Percentiles rank a stretch among this genome's conserved stretches.
phyloP scores from a whole-genome alignment of 1,140 invertebrate genomes.

The Scylla paramamosain region DNA sequence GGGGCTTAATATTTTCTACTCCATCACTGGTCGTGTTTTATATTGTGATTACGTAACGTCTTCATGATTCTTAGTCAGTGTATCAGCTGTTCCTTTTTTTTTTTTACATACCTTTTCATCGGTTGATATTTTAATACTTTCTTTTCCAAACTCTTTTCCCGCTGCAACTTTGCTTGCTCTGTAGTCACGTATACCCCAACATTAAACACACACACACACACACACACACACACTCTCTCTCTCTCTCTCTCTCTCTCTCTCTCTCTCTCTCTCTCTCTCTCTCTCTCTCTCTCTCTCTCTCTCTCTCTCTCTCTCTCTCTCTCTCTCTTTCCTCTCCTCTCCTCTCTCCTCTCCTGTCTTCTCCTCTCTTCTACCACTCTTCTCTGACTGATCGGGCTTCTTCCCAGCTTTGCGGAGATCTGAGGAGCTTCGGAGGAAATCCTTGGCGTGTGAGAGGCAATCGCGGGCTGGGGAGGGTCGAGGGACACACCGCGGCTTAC shows the following conservation, averaged over 20 bases:
- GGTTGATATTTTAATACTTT: background rate
- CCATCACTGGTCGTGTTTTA: background rate
- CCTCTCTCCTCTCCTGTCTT: background rate
- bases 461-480: background rate
- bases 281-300: background rate
- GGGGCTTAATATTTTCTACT: background rate
- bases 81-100: background rate
- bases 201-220: no score
- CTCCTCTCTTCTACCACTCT: background rate
- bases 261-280: background rate
- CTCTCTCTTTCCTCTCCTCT: background rate
- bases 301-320: slow-evolving; percentile 30
- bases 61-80: no score
- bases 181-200: no score
- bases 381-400: background rate
- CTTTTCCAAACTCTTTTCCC: background rate
- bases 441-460: background rate
- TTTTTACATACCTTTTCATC: background rate
- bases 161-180: no score
- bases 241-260: no score
- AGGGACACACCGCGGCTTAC: background rate
- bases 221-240: no score
- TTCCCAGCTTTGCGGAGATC: slow-evolving; percentile 9
- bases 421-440: background rate
- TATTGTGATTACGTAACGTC: background rate